phyloP scores from a whole-genome alignment of 2,113 vertebrate species.

The Cairina moschata region DNA sequence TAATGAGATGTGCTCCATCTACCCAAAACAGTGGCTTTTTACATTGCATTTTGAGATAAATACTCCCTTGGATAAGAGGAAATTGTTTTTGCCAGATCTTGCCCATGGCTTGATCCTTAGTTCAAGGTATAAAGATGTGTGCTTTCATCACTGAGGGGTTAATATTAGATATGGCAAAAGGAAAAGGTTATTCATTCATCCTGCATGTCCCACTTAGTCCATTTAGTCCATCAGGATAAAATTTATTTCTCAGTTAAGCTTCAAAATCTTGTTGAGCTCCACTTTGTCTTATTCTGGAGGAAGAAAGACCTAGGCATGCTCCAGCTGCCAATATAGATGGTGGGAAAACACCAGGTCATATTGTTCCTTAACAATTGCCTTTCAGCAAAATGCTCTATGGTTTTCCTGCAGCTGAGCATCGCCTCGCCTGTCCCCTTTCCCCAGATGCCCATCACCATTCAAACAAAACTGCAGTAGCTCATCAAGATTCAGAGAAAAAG shows the following conservation, averaged over 20 bases:
- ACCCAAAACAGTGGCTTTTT: not conserved
- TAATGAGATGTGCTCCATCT: not conserved
- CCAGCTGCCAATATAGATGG: not conserved
- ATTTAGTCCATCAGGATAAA: not conserved
- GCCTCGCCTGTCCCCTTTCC: not conserved
- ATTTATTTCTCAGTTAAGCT: not conserved
- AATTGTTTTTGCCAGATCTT: not conserved
- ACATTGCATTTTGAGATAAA: not conserved
- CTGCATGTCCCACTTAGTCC: too few species aligned
- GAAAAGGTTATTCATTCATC: not conserved
- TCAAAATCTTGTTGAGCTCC: not conserved
- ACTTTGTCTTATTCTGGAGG: not conserved
- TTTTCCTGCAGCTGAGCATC: not conserved
- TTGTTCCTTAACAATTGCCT: not conserved
- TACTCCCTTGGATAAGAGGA: not conserved
- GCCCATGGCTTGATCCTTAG: not conserved
- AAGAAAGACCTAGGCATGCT: fast-evolving
- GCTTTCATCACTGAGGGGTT: not conserved
- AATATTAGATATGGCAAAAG: not conserved
- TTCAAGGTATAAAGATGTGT: not conserved
- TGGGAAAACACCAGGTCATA: not conserved
- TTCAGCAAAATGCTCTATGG: not conserved
- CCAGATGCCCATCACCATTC: not conserved
- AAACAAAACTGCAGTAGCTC: not conserved
- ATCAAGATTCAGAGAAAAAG: not conserved